Evolutionary conservation across 2,888 invertebrate species (phyloP).

Genomic region (Ommatoiulus sabulosus): DNA sequence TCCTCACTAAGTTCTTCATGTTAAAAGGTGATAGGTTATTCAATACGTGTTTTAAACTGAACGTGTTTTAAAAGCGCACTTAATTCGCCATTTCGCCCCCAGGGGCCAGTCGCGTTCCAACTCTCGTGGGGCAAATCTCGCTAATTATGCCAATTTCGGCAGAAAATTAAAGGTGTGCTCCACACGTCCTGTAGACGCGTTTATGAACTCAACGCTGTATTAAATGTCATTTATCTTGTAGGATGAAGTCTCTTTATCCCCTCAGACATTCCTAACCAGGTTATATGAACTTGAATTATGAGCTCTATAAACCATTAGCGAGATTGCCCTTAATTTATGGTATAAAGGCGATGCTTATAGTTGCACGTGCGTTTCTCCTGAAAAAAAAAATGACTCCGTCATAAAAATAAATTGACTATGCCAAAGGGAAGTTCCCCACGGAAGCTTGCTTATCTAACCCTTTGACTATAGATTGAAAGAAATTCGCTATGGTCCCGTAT

Average conservation of each 20-base stretch:
- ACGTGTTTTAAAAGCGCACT: not conserved
- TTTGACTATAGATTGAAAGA: not conserved
- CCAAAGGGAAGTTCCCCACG: not conserved
- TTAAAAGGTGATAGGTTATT: not conserved
- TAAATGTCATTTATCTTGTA: conserved; percentile 1
- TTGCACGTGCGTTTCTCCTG: not conserved
- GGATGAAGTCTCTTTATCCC: not conserved
- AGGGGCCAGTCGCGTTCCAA: not conserved
- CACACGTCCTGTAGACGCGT: not conserved
- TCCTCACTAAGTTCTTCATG: not conserved
- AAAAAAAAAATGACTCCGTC: not conserved
- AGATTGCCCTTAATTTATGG: conserved; percentile 28
- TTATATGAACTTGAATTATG: not conserved
- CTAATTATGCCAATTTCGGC: not conserved
- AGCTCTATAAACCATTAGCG: conserved; percentile 27
- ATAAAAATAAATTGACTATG: not conserved
- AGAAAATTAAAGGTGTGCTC: not conserved
- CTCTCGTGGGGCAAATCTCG: not conserved
- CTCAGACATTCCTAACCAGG: not conserved
- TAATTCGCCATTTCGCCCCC: not conserved
- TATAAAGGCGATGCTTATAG: not conserved
- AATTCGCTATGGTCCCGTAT: too few relatives aligned
- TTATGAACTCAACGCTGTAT: not conserved
- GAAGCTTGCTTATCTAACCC: not conserved
- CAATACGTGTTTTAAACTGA: not conserved